Conservation (phyloP, 2,888 invertebrate species). For the Drosophila neotestacea region DNA sequence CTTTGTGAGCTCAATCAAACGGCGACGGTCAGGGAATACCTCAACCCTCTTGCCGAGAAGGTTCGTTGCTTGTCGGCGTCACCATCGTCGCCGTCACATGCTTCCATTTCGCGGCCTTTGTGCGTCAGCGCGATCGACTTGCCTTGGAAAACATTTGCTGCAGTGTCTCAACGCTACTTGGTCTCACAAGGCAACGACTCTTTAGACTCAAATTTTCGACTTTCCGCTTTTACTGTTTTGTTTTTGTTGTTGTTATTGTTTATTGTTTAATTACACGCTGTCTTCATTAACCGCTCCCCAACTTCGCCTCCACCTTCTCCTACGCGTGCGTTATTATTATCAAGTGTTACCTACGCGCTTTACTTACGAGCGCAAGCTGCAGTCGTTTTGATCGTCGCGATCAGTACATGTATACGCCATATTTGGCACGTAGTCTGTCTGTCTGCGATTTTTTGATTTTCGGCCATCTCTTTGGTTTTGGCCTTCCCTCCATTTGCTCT, state of each 20-base stretch:
- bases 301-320: constrained; percentile 1
- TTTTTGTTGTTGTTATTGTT: constrained; percentile 16
- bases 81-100: constrained; percentile 61
- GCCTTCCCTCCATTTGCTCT: constrained; percentile 43
- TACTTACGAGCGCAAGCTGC: constrained; percentile 21
- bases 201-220: constrained; percentile 32
- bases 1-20: constrained; percentile 53
- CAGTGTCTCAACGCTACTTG: constrained; percentile 8
- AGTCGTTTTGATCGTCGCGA: constrained; percentile 18
- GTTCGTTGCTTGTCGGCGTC: constrained; percentile 14
- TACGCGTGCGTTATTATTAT: constrained; percentile 50
- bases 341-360: constrained; percentile 30
- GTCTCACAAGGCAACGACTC: constrained; percentile 8
- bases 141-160: constrained; percentile 8
- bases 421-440: constrained; percentile 70
- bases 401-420: constrained; percentile 52
- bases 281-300: not conserved
- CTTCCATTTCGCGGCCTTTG: constrained; percentile 55
- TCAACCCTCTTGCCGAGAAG: constrained; percentile 14
- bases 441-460: constrained; percentile 28
- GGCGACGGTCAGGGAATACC: constrained; percentile 66
- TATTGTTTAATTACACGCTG: constrained; percentile 66
- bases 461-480: constrained; percentile 56
- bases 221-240: constrained; percentile 34
- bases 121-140: constrained; percentile 57